Base-by-base conservation (phyloP, 2,113 vertebrate species). In the Henicopernis longicauda region DNA sequence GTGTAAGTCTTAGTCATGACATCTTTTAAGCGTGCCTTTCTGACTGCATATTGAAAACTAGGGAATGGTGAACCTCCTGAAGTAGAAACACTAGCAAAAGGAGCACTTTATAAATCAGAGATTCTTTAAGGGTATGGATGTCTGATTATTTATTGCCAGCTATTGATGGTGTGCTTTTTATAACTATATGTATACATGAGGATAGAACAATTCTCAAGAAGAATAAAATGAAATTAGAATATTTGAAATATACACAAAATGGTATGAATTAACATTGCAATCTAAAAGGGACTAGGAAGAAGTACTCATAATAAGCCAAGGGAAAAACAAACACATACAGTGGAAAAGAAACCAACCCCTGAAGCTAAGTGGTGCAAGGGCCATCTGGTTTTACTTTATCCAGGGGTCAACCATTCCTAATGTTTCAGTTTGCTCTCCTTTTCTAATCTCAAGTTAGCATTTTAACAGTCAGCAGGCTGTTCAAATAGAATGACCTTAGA, bases 31-130 rank as follows among this genome's bases (percentile, higher is more conserved):
- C 4, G 17, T 52, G 31, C 16, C 63, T 54, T 87, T 96, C 19
- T 66, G 86, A 90, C 40, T 95, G 76, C 47, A 7, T 15, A 49
- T 36, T 92, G 59, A 95, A 96, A 97, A 83, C 19, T 21, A 94
- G 55, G 65, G n/a, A 94, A 73, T 22, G 55, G 47, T 62, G 27
- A 92, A 92, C 40, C 10, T 80, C 12, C 42, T 45, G 54, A 95
- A 42, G 27, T 15, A 95, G 31, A 83, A 87, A 73, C 25, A n/a
- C 27, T 32, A 77, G 19, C 34, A 80, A 93, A 87, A 89, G 7
- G 3, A 70, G 8, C 29, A 44, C 55, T 94, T 78, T 47, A 47
- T 78, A 81, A 89, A 90, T 69, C 59, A 73, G 59, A 88, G 26
- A 70, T 34, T 5, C 3, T n/a, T 90, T 80, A 82, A 90, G 66